Base-by-base conservation (phyloP, 2,113 vertebrate species). In the Cricetomys ansorgei region DNA sequence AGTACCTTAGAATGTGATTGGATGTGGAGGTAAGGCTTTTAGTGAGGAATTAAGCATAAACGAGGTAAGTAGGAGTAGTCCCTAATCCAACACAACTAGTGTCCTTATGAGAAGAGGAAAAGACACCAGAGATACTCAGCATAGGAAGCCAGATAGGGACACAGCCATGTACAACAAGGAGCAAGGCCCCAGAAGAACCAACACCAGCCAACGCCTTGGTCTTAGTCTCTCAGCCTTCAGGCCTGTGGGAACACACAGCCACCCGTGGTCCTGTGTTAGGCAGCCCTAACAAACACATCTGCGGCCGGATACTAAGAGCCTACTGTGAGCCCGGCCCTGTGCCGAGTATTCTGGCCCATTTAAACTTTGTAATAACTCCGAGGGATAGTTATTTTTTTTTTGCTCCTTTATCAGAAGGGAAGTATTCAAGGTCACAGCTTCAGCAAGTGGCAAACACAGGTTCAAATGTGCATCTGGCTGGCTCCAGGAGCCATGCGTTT, bases 391-490 rank as follows among this genome's bases (percentile, higher is more conserved):
- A 72, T 88, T 79, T 25, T 88, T 79, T 25, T 87, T 81, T 34
- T 4, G 9, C 50, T 79, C 27, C 34, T 69, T 89, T 94, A 89
- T 75, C 62, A 93, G 83, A 89, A 85, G 25, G 73, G 67, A 23
- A 86, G 81, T 57, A n/a, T 21, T 64, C 77, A 93, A 65, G 64
- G 48, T 69, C 92, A 93, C 12, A 50, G 67, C 34, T 86, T 83
- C 89, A 89, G 73, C 64, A 80, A 75, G 73, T 59, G 37, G 73
- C 19, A 40, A 89, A 70, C 69, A 83, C 76, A 65, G 59, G 89
- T 86, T 83, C 73, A 75, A 77, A 87, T 65, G 64, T 25, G 59
- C 64, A 88, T 77, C 62, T 93, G n/a, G 76, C 89, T 89, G 87
- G 57, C 84, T 96, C 13, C 1, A 34, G 77, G 87, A 69, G n/a